Evolutionary conservation across 2,888 invertebrate species (phyloP).

Genomic region (Gonocerus acuteangulatus): DNA sequence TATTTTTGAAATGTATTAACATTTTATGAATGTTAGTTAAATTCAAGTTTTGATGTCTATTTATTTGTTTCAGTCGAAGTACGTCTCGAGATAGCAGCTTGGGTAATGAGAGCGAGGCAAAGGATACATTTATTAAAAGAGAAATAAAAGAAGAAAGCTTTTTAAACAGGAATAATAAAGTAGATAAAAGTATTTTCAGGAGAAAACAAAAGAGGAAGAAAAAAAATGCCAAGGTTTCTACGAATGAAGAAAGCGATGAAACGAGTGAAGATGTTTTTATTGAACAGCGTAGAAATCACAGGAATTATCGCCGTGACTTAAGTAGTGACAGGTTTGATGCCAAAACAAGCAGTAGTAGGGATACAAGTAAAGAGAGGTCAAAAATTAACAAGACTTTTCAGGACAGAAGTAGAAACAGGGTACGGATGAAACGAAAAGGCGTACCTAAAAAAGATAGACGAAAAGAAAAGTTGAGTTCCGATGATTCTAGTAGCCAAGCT

Average conservation of each 20-base stretch:
- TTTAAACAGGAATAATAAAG: slow-evolving; percentile 19
- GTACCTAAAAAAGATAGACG: neutral
- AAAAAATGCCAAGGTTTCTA: slow-evolving; percentile 25
- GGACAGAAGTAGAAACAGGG: slow-evolving; percentile 45
- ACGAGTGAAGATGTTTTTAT: slow-evolving; percentile 31
- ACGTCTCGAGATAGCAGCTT: slow-evolving; percentile 14
- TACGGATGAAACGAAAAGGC: slow-evolving; percentile 38
- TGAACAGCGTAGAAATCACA: slow-evolving; percentile 27
- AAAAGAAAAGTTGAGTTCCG: slow-evolving; percentile 2
- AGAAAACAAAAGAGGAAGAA: slow-evolving; percentile 40
- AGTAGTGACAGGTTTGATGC: slow-evolving; percentile 23
- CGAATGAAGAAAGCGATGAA: slow-evolving; percentile 14
- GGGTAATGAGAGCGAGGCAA: slow-evolving; percentile 8
- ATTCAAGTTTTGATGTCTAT: no score
- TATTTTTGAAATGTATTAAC: no score
- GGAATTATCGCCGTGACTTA: slow-evolving; percentile 23
- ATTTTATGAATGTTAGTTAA: no score
- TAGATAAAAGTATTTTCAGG: slow-evolving; percentile 30
- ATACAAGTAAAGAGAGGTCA: slow-evolving; percentile 26
- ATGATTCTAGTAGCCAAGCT: slow-evolving; percentile 11
- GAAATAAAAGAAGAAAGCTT: slow-evolving; percentile 25
- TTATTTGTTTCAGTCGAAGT: slow-evolving; percentile 7
- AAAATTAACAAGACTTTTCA: slow-evolving; percentile 38
- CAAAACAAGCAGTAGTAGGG: slow-evolving; percentile 18
- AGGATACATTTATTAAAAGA: slow-evolving; percentile 3